Percentiles rank a stretch among this genome's conserved stretches.
These are phyloP conservation scores for Telmatochromis sp. DNA, from an alignment of 2,113 vertebrate species.

Conservation along the genomic window DNA sequence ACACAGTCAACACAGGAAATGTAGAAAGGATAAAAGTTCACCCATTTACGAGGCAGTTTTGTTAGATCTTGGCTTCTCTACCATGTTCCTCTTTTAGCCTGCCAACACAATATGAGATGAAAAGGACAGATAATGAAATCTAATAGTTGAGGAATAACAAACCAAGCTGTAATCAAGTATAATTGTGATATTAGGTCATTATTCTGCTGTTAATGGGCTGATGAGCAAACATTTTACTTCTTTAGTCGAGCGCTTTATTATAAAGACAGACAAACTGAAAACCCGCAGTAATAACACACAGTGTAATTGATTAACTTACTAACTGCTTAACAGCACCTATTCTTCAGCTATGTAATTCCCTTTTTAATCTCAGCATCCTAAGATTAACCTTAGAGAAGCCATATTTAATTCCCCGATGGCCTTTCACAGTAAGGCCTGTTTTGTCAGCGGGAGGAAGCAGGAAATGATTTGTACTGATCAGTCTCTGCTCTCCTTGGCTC, in stretches of 20 bases:
- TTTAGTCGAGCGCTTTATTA: background rate
- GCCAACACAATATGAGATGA: background rate
- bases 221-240: background rate
- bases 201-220: background rate
- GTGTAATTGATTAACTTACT: background rate
- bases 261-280: background rate
- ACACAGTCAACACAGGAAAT: constrained; percentile 12
- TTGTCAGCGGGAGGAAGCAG: constrained; percentile 73
- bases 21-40: constrained; percentile 18
- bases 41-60: background rate
- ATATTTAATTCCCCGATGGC: constrained; percentile 60
- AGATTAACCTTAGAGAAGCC: constrained; percentile 26
- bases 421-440: constrained; percentile 57
- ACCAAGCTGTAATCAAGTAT: background rate
- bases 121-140: background rate
- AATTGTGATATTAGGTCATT: background rate
- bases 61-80: background rate
- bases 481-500: constrained; percentile 87
- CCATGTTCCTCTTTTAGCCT: background rate
- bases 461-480: constrained; percentile 94
- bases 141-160: background rate
- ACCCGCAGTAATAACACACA: background rate
- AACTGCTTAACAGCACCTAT: background rate
- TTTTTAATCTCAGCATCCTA: background rate
- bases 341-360: background rate